Evolutionary conservation across 2,888 invertebrate species (phyloP).

Genomic region (Sthenelais limicola): DNA sequence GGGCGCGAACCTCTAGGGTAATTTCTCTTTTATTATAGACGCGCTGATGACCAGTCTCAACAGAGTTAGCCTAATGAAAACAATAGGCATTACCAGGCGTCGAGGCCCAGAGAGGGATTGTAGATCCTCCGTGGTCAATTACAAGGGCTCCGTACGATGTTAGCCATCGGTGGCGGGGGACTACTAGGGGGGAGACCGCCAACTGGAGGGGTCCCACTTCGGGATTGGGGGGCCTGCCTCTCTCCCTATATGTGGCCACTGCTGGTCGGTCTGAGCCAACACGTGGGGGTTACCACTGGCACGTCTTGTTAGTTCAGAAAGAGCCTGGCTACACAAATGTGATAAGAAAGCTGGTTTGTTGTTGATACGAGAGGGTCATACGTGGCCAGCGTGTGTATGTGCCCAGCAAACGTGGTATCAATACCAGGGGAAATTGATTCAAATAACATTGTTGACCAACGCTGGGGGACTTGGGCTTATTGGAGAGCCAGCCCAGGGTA

Average conservation of each 20-base stretch:
- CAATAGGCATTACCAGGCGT: conserved; percentile 34
- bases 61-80: conserved; percentile 36
- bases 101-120: not conserved
- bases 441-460: too few species aligned
- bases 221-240: conserved; percentile 6
- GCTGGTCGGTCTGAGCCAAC: conserved; percentile 9
- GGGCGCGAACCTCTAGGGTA: conserved; percentile 36
- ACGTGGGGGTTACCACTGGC: too few species aligned
- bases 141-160: not conserved
- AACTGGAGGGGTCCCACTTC: not conserved
- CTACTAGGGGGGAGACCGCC: conserved; percentile 13
- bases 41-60: conserved; percentile 31
- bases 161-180: conserved; percentile 22
- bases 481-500: too few species aligned
- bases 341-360: too few species aligned
- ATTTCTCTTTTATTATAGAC: conserved; percentile 37
- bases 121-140: conserved; percentile 18
- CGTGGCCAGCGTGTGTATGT: too few species aligned
- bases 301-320: conserved; percentile 11
- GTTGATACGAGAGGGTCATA: too few species aligned
- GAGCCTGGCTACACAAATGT: too few species aligned
- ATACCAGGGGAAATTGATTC: too few species aligned
- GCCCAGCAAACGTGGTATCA: too few species aligned
- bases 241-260: not conserved
- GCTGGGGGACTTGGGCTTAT: too few species aligned